Base-by-base conservation (phyloP, 1,140 invertebrate species). In the Helicoverpa zea region DNA sequence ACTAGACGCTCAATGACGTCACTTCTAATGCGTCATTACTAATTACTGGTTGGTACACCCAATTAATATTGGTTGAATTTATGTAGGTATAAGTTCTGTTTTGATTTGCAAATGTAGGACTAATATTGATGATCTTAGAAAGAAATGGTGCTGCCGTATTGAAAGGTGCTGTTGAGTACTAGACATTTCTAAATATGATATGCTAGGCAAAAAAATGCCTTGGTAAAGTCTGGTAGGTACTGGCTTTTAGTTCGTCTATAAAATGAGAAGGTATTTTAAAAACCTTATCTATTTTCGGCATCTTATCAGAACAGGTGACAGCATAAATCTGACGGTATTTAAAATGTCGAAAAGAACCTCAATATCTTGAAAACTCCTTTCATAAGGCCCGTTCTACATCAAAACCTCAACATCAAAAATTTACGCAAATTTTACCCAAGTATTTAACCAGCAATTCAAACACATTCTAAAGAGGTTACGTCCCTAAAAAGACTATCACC, bases 41-140 rank as follows among this genome's bases (percentile, higher is more conserved):
- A 75, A 75, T 75, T 75, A 47, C 73, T 75, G 35, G 61, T 61
- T 61, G 61, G 58, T 61, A 51, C 58, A 75, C 58, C 35, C 63
- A 63, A 75, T 75, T 75, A 75, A 58, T 35, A 30, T 4, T 61
- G 30, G 35, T 43, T 7, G 35, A 43, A 43, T 43, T 43, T 43
- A 30, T 35, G 51, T 73, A 30, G 7, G 35, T 64, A 35, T 52
- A 52, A 3, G 64, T 70, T 70, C 2, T 13, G 66, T 12, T 52
- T 70, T 35, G 23, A 49, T 70, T 54, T 29, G 35, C 35, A 43
- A 43, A 43, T 51, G 35, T 70, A 13, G 66, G 16, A 18, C 2
- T 47, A 43, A 43, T 7, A 9, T 43, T 43, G 35, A 43, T 43
- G 35, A 43, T 7, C 35, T 0, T 43, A 43, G 0, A 7, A 43